Conservation (phyloP, 2,797 vertebrate species). For the Microctenopoma steveboyesi region DNA sequence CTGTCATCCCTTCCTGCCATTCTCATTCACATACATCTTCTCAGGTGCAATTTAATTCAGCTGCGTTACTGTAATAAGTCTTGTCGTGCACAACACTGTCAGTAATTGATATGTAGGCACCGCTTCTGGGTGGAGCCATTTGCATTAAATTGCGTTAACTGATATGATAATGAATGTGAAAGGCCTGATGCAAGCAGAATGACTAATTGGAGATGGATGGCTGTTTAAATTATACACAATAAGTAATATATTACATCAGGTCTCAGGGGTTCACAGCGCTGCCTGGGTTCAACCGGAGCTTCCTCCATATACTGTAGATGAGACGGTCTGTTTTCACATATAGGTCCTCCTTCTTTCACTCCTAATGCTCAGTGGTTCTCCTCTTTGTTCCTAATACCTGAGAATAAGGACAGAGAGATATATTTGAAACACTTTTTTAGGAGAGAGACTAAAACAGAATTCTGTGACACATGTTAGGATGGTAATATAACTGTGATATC, state of each 20-base stretch:
- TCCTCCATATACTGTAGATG: slow-evolving; percentile 48
- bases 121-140: slow-evolving; percentile 81
- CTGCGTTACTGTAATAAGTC: slow-evolving; percentile 76
- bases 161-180: slow-evolving; percentile 85
- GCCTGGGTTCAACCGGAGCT: slow-evolving; percentile 38
- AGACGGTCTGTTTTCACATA: slow-evolving; percentile 46
- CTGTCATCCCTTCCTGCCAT: slow-evolving; percentile 44
- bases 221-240: slow-evolving; percentile 83
- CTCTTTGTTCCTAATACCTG: slow-evolving; percentile 15
- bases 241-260: slow-evolving; percentile 81
- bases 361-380: slow-evolving; percentile 17
- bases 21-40: slow-evolving; percentile 52
- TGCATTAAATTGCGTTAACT: slow-evolving; percentile 87
- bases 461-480: neutral
- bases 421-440: slow-evolving; percentile 23
- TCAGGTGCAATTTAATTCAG: slow-evolving; percentile 78
- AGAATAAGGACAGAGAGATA: slow-evolving; percentile 25
- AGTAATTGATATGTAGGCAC: slow-evolving; percentile 84
- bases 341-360: slow-evolving; percentile 40
- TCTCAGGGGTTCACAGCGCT: slow-evolving; percentile 60
- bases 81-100: slow-evolving; percentile 72
- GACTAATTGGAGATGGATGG: slow-evolving; percentile 79
- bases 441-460: slow-evolving; percentile 29
- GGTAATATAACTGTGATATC: neutral
- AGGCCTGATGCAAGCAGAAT: slow-evolving; percentile 82